These are phyloP conservation scores for Pongo pygmaeus DNA, from an alignment of 2,113 vertebrate genomes.

Conservation along the genomic window DNA sequence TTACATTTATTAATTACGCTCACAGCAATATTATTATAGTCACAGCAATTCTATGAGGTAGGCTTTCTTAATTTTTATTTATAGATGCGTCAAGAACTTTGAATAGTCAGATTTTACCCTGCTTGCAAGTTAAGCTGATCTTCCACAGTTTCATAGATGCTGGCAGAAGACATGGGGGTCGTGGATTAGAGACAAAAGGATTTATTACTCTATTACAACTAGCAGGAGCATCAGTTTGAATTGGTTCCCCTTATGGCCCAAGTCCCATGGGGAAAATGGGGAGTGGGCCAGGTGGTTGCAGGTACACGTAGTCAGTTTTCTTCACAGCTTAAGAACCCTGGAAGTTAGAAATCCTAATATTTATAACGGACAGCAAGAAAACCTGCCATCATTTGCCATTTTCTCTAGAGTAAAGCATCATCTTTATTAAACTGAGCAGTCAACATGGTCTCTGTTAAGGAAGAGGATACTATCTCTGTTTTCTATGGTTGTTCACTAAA, in stretches of 20 bases:
- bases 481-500: not conserved
- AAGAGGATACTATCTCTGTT: not conserved
- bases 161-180: not conserved
- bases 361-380: not conserved
- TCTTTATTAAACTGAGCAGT: not conserved
- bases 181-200: not conserved
- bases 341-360: not conserved
- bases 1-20: slow-evolving; percentile 27
- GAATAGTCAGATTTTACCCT: not conserved
- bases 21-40: not conserved
- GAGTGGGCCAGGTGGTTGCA: not conserved
- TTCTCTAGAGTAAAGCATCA: not conserved
- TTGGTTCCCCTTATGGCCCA: not conserved
- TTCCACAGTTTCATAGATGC: not conserved
- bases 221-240: not conserved
- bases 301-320: not conserved
- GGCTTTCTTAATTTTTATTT: slow-evolving; percentile 6
- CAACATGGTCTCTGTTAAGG: not conserved
- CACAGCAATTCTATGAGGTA: not conserved
- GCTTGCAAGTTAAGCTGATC: not conserved
- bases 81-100: not conserved
- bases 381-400: not conserved
- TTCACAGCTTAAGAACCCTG: not conserved
- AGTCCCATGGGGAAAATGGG: not conserved
- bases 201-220: not conserved